A percentile compares a stretch with the other conserved stretches of the same genome.
phyloP scores from a whole-genome alignment of 2,113 vertebrate species.

The Onychostoma macrolepis region DNA sequence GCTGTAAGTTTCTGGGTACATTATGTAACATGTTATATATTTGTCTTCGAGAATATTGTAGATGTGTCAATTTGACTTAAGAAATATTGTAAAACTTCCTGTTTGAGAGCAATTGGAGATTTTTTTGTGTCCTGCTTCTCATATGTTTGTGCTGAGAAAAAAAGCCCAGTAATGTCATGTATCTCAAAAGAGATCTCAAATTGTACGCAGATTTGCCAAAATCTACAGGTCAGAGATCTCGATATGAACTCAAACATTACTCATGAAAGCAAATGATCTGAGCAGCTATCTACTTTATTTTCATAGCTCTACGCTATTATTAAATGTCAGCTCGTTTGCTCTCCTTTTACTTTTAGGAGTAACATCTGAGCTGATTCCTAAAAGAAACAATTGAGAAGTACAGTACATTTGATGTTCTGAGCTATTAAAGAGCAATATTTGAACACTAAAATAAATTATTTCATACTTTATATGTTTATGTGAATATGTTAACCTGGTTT shows the following conservation, averaged over 20 bases:
- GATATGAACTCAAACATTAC: neutral
- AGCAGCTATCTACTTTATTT: neutral
- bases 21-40: conserved; percentile 5
- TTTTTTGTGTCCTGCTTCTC: neutral
- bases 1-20: neutral
- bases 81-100: neutral
- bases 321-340: neutral
- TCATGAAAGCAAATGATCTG: neutral
- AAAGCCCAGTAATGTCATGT: neutral
- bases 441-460: neutral
- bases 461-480: neutral
- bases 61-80: neutral
- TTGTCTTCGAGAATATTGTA: neutral
- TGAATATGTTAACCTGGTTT: conserved; percentile 1
- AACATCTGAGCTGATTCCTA: neutral
- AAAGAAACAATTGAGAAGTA: neutral
- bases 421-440: neutral
- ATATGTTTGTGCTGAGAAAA: neutral
- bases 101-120: neutral
- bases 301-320: neutral
- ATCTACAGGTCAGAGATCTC: neutral
- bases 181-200: neutral
- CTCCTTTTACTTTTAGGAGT: neutral
- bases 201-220: neutral
- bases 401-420: neutral